These are phyloP conservation scores for Phortica okadai DNA, from an alignment of 2,888 invertebrate species.

Conservation along the genomic window DNA sequence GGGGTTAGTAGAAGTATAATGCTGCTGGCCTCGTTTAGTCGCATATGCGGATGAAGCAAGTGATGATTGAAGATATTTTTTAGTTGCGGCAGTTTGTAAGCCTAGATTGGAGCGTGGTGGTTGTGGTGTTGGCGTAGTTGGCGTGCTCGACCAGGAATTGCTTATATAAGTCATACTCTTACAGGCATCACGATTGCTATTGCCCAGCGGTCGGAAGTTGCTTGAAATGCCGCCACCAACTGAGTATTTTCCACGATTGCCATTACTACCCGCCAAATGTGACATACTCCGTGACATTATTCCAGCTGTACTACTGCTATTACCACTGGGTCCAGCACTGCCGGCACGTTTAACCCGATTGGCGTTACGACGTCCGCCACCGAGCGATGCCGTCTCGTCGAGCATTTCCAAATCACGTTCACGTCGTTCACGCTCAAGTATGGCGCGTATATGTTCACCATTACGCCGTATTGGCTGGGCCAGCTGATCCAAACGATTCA, in stretches of 20 bases:
- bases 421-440: conserved; percentile 75
- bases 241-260: conserved; percentile 63
- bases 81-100: conserved; percentile 74
- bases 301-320: conserved; percentile 60
- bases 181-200: conserved; percentile 74
- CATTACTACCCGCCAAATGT: conserved; percentile 77
- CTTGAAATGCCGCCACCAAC: conserved; percentile 71
- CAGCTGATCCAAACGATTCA: conserved; percentile 93
- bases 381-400: conserved; percentile 73
- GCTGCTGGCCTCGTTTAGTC: conserved; percentile 73
- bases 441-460: conserved; percentile 76
- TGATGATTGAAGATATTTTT: conserved; percentile 76
- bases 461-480: conserved; percentile 83
- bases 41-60: conserved; percentile 71
- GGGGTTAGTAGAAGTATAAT: conserved; percentile 73
- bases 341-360: conserved; percentile 45
- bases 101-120: conserved; percentile 71
- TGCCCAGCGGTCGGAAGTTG: conserved; percentile 73
- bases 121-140: conserved; percentile 53
- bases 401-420: conserved; percentile 74
- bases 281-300: conserved; percentile 84
- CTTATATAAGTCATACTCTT: conserved; percentile 78
- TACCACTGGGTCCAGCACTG: conserved; percentile 50
- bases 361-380: conserved; percentile 56
- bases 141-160: conserved; percentile 67